Conservation (phyloP, 2,888 invertebrate species). For the Isotomurus palustris region DNA sequence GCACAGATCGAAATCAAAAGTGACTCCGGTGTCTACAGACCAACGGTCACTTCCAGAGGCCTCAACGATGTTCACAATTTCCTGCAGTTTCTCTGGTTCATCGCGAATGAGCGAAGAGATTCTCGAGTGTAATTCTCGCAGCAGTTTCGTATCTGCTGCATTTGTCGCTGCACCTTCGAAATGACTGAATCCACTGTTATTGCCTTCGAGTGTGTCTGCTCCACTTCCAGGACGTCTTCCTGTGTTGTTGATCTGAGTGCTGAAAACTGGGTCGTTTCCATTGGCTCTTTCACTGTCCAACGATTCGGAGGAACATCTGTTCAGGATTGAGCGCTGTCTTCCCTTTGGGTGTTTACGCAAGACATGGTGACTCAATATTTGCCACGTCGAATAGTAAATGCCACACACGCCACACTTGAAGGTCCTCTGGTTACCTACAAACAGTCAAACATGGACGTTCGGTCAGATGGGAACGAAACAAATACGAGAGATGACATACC, state of each 20-base stretch:
- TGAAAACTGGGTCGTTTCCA: neutral
- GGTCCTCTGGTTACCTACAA: too few relatives aligned
- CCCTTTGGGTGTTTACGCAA: too few relatives aligned
- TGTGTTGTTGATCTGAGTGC: constrained; percentile 24
- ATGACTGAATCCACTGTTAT: constrained; percentile 38
- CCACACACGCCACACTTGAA: too few relatives aligned
- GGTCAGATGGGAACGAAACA: too few relatives aligned
- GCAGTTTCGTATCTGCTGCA: constrained; percentile 44
- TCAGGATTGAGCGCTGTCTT: too few relatives aligned
- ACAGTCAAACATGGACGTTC: too few relatives aligned
- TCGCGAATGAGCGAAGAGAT: constrained; percentile 32
- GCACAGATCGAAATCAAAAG: constrained; percentile 46
- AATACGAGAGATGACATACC: too few relatives aligned
- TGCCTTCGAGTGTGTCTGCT: neutral
- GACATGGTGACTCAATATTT: too few relatives aligned
- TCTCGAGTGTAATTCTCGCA: constrained; percentile 42
- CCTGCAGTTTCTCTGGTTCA: constrained; percentile 44
- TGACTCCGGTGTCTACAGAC: constrained; percentile 41
- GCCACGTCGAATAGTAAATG: too few relatives aligned
- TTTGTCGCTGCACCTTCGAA: constrained; percentile 42
- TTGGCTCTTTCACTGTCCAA: neutral
- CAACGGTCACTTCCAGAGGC: constrained; percentile 43
- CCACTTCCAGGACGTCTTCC: constrained; percentile 25
- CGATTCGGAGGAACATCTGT: constrained; percentile 20
- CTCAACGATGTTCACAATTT: constrained; percentile 46